These are phyloP conservation scores for Goniozus legneri DNA, from an alignment of 1,140 invertebrate genomes.

Conservation along the genomic window DNA sequence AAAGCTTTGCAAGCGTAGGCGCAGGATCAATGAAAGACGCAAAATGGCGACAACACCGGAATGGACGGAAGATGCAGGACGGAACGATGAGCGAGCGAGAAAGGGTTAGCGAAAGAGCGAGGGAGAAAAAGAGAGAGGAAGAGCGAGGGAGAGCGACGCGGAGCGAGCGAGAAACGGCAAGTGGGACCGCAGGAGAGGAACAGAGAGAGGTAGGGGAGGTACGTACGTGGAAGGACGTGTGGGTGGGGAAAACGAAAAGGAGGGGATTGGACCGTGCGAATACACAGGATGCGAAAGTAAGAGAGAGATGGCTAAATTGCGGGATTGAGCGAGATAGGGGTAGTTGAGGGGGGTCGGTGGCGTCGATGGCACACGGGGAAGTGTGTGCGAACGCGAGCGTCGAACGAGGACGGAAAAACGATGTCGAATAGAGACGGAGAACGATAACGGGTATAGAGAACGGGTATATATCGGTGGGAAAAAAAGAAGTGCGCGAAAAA, in stretches of 20 bases:
- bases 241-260: too few species aligned
- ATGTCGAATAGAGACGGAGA: background rate
- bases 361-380: too few species aligned
- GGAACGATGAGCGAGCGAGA: constrained; percentile 4
- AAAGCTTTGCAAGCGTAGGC: constrained; percentile 38
- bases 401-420: background rate
- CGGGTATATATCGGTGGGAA: constrained; percentile 28
- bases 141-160: constrained; percentile 13
- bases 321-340: too few species aligned
- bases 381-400: too few species aligned
- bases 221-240: too few species aligned
- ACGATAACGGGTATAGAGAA: background rate
- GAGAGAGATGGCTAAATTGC: constrained; percentile 13
- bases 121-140: constrained; percentile 14
- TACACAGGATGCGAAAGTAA: background rate
- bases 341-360: too few species aligned
- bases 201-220: too few species aligned
- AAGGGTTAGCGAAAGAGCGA: constrained; percentile 16
- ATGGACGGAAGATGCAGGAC: constrained; percentile 17
- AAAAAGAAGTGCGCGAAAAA: constrained; percentile 22
- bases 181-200: too few species aligned
- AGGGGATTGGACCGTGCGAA: too few species aligned
- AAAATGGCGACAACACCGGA: constrained; percentile 37
- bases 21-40: constrained; percentile 41
- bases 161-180: constrained; percentile 10